Base-by-base conservation (phyloP, 2,113 vertebrate species). In the Etheostoma spectabile region DNA sequence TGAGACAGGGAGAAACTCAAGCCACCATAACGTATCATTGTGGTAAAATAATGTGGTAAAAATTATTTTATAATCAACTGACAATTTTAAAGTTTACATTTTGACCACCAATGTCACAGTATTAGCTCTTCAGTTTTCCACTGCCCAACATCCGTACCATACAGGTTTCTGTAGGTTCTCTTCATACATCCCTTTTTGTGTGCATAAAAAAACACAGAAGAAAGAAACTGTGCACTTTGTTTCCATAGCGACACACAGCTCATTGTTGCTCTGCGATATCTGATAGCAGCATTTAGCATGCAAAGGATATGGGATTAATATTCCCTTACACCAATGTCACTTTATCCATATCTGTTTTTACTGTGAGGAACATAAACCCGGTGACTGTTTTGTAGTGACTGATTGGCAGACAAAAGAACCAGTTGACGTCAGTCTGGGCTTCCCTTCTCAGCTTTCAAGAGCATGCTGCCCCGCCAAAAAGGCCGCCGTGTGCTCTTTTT, bases 261-360 rank as follows among this genome's bases (percentile, higher is more conserved):
- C 11, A 35, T 16, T 57, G 14, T 49, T 48, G 21, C 56, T 70
- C 1, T 63, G 30, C 10, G 5, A 73, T 63, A 53, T 66, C 38
- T 49, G 27, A 80, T 19, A 24, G 45, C 61, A 71, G 45, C n/a
- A n/a, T 48, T 56, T 38, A 72, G 52, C 35, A 21, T 61, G 52
- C 24, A 24, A 30, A 38, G 56, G 64, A 49, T 56, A 35, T 55
- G 24, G 79, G 66, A 45, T 66, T 84, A 70, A 69, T 80, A 80
- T 63, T 57, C 60, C 18, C 92, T 95, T 94, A 35, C 51, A 46
- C n/a, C 55, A 65, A 65, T 3, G 12, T 42, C 22, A 35, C 49
- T 64, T 75, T 65, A 53, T 57, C 24, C 21, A 27, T 51, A 51
- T 80, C 5, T 38, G 63, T 65, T 78, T 53, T 51, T 51, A 27